Base-by-base conservation (phyloP, 2,113 vertebrate genomes). In the Epinephelus moara region DNA sequence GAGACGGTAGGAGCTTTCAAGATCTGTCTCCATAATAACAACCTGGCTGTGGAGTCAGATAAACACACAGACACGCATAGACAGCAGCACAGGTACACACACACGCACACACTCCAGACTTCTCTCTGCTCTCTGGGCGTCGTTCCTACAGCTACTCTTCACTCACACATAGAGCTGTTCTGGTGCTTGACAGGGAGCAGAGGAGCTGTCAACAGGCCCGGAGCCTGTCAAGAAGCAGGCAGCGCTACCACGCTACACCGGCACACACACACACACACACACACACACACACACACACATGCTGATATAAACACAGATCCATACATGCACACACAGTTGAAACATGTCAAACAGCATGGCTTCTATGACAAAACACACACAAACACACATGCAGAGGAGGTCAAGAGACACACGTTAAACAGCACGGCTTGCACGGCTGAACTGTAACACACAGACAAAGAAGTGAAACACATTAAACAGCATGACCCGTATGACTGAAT, bases 191-290 rank as follows among this genome's bases (percentile, higher is more conserved):
- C 89, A 55, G 82, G 85, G 85, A 93, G 89, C 90, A 92, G 92
- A 91, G 80, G 90, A 88, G 84, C 93, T 94, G 92, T 94, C 92
- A 90, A 77, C 93, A 92, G 90, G 81, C 73, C 82, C 69, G 10
- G 73, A 83, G 75, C 73, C 85, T 90, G 88, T 88, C 78, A 81
- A 85, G 89, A 85, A 84, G 56, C 86, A 87, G 78, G 49, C 86
- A 62, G 74, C 5, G 61, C 81, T 80, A 73, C 70, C 74, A 84
- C 15, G 25, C 81, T 81, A 57, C 71, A 76, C 56, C 6, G 14
- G 49, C 55, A 55, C 75, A 85, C 64, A 80, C 71, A 76, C 61
- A 73, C 68, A 70, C 73, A 50, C 11, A 17, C 77, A 72, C 30
- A 30, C 30, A 30, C 30, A 30, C 30, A 74, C 37, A 70, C 49